Percentiles rank a stretch among this genome's conserved stretches.
Evolutionary conservation across 2,113 vertebrate genomes (phyloP).

Genomic region (Equus przewalskii): DNA sequence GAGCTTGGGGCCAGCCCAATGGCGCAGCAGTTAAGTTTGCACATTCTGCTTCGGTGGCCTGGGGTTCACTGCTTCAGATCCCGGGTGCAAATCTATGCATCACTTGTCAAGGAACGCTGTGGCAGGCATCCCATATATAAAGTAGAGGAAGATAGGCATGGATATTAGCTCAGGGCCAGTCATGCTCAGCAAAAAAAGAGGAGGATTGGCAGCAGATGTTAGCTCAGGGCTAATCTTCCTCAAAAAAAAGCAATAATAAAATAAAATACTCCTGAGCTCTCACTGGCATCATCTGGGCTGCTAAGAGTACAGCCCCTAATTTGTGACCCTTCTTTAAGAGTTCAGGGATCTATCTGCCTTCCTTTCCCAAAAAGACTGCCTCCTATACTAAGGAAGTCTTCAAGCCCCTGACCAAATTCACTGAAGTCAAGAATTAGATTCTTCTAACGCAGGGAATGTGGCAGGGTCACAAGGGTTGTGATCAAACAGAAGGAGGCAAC

Average conservation of each 20-base stretch:
- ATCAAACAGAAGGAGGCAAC: slow-evolving; percentile 25
- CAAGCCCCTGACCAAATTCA: background rate
- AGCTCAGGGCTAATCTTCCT: no score
- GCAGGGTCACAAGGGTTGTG: background rate
- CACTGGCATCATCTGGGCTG: background rate
- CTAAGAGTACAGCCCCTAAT: background rate
- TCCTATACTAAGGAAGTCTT: background rate
- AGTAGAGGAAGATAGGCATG: no score
- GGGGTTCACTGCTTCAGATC: no score
- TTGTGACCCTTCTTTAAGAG: background rate
- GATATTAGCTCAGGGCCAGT: no score
- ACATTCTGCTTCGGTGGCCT: no score
- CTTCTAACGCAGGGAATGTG: background rate
- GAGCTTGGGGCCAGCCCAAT: background rate
- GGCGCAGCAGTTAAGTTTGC: no score
- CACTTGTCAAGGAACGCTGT: no score
- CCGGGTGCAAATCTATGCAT: no score
- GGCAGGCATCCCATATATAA: no score
- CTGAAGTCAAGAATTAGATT: background rate
- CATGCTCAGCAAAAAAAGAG: no score
- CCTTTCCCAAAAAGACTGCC: background rate
- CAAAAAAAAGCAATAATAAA: background rate
- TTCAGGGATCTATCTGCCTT: background rate
- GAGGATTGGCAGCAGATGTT: no score
- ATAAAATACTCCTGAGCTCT: background rate